Base-by-base conservation (phyloP, 2,113 vertebrate species). In the Riparia riparia region DNA sequence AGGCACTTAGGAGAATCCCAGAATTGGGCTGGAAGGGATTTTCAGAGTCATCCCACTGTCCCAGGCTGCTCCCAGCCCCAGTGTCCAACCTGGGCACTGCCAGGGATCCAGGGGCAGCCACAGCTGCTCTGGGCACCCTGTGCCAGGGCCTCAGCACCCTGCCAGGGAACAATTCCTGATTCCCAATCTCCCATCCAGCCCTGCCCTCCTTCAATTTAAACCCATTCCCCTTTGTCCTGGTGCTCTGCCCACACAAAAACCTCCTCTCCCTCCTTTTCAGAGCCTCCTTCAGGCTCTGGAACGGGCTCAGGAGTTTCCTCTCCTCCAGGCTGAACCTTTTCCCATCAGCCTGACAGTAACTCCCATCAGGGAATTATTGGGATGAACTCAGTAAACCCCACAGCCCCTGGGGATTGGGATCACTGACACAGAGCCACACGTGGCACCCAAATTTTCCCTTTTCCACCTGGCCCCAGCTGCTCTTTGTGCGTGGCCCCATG, bases 401-500 rank as follows among this genome's bases (percentile, higher is more conserved):
- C 19, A 10, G 18, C 7, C 16, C 15, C 34, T 24, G 53, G 31
- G 71, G 82, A 47, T 47, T 8, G 63, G 34, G 32, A 45, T 22
- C 29, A 17, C 31, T 44, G 9, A 7, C 0, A 14, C 31, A 6
- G 37, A 50, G 10, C n/a, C 70, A 39, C 56, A 31, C 28, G n/a
- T 3, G 17, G 41, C 13, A 39, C 22, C 37, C 37, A 3, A 51
- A 69, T n/a, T 47, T 69, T 4, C 13, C 44, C 31, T 61, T 76
- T 85, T 22, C 26, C 7, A 6, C 6, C 5, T 17, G 29, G 19
- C 44, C 54, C 1, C n/a, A 41, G 53, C 1, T 44, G 18, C 47
- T 51, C 41, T 28, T 42, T 5, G 11, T 4, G 7, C 8, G 16
- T 29, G 14, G 2, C 7, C 28, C 28, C 57, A 16, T 0, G 3